Percentiles rank a stretch among this genome's conserved stretches.
Evolutionary conservation across 2,797 vertebrate species (phyloP).

Genomic region (Podarcis siculus): DNA sequence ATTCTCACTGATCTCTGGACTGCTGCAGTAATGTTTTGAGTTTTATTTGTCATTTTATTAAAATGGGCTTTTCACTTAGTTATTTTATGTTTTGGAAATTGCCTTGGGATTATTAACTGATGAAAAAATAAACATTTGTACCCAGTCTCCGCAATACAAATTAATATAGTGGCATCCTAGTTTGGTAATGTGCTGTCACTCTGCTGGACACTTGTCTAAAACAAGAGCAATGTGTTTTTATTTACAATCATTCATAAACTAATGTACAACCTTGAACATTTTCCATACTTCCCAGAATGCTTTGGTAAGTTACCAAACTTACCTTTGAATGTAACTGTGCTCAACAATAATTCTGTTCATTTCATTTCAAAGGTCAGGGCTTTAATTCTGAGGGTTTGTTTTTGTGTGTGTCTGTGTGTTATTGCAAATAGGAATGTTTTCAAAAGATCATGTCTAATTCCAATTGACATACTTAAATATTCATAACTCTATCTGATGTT

Average conservation of each 20-base stretch:
- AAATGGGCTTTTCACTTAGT: too few species aligned
- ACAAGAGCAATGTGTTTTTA: neutral
- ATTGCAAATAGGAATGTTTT: constrained; percentile 66
- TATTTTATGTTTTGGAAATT: too few species aligned
- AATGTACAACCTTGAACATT: neutral
- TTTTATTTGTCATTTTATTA: too few species aligned
- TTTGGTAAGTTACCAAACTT: constrained; percentile 26
- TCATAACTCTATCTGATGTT: constrained; percentile 63
- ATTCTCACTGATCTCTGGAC: too few species aligned
- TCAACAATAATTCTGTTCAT: constrained; percentile 47
- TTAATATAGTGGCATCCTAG: rapidly evolving
- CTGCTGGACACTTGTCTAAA: too few species aligned
- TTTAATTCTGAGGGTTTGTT: constrained; percentile 43
- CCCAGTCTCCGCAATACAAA: rapidly evolving
- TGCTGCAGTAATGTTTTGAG: too few species aligned
- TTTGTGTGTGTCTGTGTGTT: neutral
- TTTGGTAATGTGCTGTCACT: neutral
- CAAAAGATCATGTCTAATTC: constrained; percentile 67
- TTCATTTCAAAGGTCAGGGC: constrained; percentile 64
- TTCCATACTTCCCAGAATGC: neutral
- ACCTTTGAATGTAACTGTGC: constrained; percentile 26
- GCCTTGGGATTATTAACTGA: too few species aligned
- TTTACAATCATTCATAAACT: neutral
- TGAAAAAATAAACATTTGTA: neutral
- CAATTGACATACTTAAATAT: constrained; percentile 69